Conservation (phyloP, 2,888 invertebrate species). For the Amphipyra tragopoginis region DNA sequence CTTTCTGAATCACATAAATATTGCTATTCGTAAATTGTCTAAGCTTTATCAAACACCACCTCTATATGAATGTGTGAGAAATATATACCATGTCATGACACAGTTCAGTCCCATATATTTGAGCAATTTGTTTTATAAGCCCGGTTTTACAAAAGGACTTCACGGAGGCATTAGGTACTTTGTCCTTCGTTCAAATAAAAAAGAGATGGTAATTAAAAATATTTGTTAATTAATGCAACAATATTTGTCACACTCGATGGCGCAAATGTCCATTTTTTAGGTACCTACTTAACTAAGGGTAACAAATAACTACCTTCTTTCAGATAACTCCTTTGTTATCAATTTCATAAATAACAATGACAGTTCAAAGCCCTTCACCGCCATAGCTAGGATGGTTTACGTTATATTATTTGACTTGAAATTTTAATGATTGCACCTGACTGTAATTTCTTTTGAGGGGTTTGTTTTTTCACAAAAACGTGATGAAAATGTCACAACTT, state of each 20-base stretch:
- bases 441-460: neutral
- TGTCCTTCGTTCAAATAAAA: constrained; percentile 15
- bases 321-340: too few relatives aligned
- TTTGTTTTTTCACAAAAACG: constrained; percentile 2
- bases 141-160: constrained; percentile 16
- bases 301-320: too few relatives aligned
- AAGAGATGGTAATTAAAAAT: neutral
- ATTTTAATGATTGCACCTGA: too few relatives aligned
- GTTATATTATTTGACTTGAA: too few relatives aligned
- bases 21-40: too few relatives aligned
- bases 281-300: too few relatives aligned
- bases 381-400: too few relatives aligned
- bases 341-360: too few relatives aligned
- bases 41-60: neutral
- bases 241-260: too few relatives aligned
- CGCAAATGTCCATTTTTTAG: too few relatives aligned
- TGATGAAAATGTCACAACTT: constrained; percentile 19
- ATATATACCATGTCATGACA: constrained; percentile 2
- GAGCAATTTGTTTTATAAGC: constrained; percentile 26
- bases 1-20: too few relatives aligned
- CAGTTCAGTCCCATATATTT: constrained; percentile 10
- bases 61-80: neutral
- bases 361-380: too few relatives aligned
- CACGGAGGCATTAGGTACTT: constrained; percentile 1
- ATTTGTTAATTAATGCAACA: neutral